These are phyloP conservation scores for Alethe diademata DNA, from an alignment of 2,113 vertebrate species.

Conservation along the genomic window DNA sequence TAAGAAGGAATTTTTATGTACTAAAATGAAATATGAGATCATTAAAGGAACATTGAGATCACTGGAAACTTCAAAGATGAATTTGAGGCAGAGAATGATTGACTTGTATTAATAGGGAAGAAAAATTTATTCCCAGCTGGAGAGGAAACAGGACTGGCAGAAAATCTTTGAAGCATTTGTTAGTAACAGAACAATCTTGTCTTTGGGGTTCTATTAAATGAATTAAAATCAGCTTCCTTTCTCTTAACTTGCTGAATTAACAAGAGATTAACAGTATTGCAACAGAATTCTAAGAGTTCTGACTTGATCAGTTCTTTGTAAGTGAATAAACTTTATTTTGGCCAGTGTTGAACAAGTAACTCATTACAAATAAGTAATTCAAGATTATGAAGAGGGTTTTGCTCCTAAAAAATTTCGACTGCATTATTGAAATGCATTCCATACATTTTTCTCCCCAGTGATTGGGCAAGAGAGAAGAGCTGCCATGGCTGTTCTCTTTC, in stretches of 20 bases:
- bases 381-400: constrained; percentile 10
- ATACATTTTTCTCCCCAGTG: background rate
- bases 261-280: background rate
- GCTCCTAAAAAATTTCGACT: background rate
- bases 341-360: background rate
- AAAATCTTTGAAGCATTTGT: constrained; percentile 69
- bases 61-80: constrained; percentile 50
- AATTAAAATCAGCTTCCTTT: constrained; percentile 56
- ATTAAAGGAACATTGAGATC: constrained; percentile 44
- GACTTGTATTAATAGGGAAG: constrained; percentile 46
- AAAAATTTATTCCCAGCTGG: constrained; percentile 66
- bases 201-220: constrained; percentile 58
- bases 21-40: constrained; percentile 20
- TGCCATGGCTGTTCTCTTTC: background rate
- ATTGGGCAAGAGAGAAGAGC: background rate
- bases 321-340: constrained; percentile 57
- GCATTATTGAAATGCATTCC: constrained; percentile 29
- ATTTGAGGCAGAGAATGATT: constrained; percentile 61
- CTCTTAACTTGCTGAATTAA: constrained; percentile 49
- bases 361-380: constrained; percentile 46
- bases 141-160: constrained; percentile 55
- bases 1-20: background rate
- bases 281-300: constrained; percentile 4
- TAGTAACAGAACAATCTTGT: constrained; percentile 61
- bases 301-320: constrained; percentile 15